phyloP scores from a whole-genome alignment of 2,113 vertebrate species.

The Neodon shergylaensis region DNA sequence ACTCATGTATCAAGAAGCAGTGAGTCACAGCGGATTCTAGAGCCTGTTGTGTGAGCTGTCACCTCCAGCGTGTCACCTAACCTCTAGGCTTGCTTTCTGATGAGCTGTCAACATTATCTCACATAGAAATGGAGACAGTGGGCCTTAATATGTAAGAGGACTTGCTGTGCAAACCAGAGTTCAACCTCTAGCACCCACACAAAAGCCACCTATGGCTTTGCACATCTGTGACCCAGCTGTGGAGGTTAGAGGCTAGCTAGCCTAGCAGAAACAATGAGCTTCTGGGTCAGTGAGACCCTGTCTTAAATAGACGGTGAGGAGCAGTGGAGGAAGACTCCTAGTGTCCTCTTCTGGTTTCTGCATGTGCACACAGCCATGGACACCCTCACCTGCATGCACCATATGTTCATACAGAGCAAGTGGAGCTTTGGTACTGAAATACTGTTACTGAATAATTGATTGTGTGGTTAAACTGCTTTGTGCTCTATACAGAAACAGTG shows the following conservation, averaged over 20 bases:
- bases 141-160: not conserved
- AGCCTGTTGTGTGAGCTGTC: not conserved
- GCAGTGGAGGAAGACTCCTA: not conserved
- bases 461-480: conserved; percentile 13
- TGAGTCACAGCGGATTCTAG: conserved; percentile 5
- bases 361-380: not conserved
- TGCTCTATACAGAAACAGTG: not conserved
- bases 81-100: not conserved
- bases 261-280: not conserved
- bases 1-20: not conserved
- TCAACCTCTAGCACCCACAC: not conserved
- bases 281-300: not conserved
- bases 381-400: not conserved
- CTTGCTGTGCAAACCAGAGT: not conserved
- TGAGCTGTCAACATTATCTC: not conserved
- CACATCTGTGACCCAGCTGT: not conserved
- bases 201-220: not conserved
- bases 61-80: not conserved
- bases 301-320: not conserved
- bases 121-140: not conserved
- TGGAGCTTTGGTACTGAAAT: conserved; percentile 5
- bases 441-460: not conserved
- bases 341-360: not conserved
- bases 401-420: not conserved
- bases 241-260: not conserved